Evolutionary conservation across 2,888 invertebrate genomes (phyloP).

Genomic region (Tiliacea citrago): DNA sequence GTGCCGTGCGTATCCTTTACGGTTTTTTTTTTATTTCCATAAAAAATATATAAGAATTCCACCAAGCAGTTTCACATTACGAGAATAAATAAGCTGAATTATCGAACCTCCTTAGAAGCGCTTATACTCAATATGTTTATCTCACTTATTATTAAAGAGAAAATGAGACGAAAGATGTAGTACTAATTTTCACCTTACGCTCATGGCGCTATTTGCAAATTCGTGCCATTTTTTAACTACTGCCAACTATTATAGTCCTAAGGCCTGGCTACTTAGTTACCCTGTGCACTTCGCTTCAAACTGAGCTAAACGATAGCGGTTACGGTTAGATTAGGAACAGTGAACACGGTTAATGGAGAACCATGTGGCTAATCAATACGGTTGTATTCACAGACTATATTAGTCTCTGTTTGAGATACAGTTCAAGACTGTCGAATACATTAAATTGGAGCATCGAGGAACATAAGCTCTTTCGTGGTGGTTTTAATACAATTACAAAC

Average conservation of each 20-base stretch:
- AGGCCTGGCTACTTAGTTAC: conserved; percentile 37
- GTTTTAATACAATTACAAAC: neutral
- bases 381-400: conserved; percentile 14
- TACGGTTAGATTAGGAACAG: conserved; percentile 40
- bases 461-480: neutral
- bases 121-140: no score
- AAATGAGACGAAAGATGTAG: no score
- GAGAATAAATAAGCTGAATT: no score
- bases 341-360: conserved; percentile 36
- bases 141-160: no score
- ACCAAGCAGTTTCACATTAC: no score
- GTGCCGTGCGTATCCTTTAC: no score
- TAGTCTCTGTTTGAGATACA: conserved; percentile 2
- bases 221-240: no score
- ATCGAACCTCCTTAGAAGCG: no score
- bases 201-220: no score
- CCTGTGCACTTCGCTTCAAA: conserved; percentile 41
- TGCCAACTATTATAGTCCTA: neutral
- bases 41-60: no score
- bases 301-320: conserved; percentile 54
- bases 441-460: neutral
- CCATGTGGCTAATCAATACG: conserved; percentile 35
- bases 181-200: no score
- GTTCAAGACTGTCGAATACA: neutral
- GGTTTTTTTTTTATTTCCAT: no score